Percentiles rank a stretch among this genome's conserved stretches.
phyloP scores from a whole-genome alignment of 2,797 vertebrate genomes.

The Numenius phaeopus region DNA sequence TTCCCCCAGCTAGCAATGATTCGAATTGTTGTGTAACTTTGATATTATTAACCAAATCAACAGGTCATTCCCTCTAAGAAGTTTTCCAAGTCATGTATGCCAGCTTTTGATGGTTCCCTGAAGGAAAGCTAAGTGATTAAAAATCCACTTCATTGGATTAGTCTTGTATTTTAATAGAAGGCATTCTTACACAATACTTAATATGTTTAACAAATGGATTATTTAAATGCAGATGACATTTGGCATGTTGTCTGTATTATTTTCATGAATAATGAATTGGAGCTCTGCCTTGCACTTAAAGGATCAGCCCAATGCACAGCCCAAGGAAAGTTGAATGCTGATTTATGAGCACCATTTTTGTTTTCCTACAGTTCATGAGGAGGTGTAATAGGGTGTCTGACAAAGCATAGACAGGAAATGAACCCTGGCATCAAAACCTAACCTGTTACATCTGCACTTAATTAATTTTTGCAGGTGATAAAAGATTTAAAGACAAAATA shows the following conservation, averaged over 20 bases:
- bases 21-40: slow-evolving; percentile 67
- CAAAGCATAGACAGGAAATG: slow-evolving; percentile 99
- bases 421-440: slow-evolving; percentile 95
- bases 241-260: slow-evolving; percentile 81
- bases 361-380: slow-evolving; percentile 90
- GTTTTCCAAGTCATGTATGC: slow-evolving; percentile 57
- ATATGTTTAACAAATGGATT: slow-evolving; percentile 81
- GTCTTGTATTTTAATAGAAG: slow-evolving; percentile 69
- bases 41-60: slow-evolving; percentile 75
- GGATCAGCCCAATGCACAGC: slow-evolving; percentile 76
- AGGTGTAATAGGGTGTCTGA: slow-evolving; percentile 98
- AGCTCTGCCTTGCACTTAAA: slow-evolving; percentile 77
- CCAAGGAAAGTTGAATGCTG: slow-evolving; percentile 86
- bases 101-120: slow-evolving; percentile 67
- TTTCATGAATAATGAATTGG: slow-evolving; percentile 84
- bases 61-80: slow-evolving; percentile 70
- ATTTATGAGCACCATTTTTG: slow-evolving; percentile 89
- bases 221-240: slow-evolving; percentile 82
- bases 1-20: slow-evolving; percentile 63
- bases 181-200: slow-evolving; percentile 71
- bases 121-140: slow-evolving; percentile 72
- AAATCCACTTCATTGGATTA: slow-evolving; percentile 66
- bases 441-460: slow-evolving; percentile 96
- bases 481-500: slow-evolving; percentile 95
- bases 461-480: slow-evolving; percentile 99